These are phyloP conservation scores for Lophochroa leadbeateri DNA, from an alignment of 2,113 vertebrate genomes.

Conservation along the genomic window DNA sequence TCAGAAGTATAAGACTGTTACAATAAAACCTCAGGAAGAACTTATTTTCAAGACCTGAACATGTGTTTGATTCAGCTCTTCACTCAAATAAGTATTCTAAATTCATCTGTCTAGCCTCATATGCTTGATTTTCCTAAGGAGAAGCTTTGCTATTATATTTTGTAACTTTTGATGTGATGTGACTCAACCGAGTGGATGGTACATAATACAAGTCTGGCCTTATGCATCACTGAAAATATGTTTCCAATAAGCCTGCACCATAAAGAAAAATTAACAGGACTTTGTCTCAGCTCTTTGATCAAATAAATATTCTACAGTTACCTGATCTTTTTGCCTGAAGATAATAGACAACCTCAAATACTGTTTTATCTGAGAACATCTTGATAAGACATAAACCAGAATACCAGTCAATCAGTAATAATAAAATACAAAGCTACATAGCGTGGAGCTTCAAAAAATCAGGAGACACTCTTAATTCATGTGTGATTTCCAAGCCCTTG, in stretches of 20 bases:
- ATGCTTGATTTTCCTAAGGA: not conserved
- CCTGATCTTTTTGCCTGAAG: not conserved
- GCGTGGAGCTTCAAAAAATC: not conserved
- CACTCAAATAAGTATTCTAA: not conserved
- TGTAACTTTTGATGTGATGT: not conserved
- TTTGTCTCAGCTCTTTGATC: not conserved
- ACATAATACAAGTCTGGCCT: not conserved
- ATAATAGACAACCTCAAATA: not conserved
- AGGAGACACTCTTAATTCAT: not conserved
- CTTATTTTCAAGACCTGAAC: not conserved
- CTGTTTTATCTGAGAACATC: not conserved
- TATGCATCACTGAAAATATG: not conserved
- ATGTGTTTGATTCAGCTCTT: not conserved
- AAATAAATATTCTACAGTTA: not conserved
- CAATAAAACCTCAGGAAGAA: not conserved
- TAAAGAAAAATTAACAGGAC: not conserved
- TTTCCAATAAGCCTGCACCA: not conserved
- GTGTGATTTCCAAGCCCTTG: not conserved
- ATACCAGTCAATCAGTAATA: not conserved
- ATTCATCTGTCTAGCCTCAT: not conserved
- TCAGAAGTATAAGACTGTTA: not conserved
- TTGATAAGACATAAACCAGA: not conserved
- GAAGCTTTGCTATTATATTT: not conserved
- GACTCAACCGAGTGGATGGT: rapidly evolving
- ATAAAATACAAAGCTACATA: not conserved